These are phyloP conservation scores for Empis stercorea DNA, from an alignment of 2,888 invertebrate species.

Conservation along the genomic window DNA sequence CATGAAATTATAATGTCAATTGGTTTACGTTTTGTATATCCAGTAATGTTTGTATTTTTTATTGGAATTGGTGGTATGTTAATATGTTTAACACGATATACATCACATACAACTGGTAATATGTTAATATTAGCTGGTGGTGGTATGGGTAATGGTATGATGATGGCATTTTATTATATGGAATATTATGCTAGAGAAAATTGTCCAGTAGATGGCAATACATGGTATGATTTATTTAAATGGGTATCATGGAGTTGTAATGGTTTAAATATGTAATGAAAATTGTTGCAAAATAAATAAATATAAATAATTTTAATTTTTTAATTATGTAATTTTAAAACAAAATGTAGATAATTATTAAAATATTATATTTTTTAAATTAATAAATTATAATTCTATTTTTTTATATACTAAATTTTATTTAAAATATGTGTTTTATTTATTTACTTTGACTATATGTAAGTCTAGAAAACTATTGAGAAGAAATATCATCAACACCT, in stretches of 20 bases:
- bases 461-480: no score
- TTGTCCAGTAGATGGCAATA: slow-evolving; percentile 19
- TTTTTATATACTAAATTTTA: no score
- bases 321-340: no score
- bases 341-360: no score
- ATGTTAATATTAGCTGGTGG: slow-evolving; percentile 74
- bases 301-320: no score
- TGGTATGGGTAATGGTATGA: slow-evolving; percentile 57
- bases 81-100: slow-evolving; percentile 41
- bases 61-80: slow-evolving; percentile 48
- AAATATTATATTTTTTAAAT: no score
- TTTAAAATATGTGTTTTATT: no score
- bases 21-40: slow-evolving; percentile 76
- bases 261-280: slow-evolving; percentile 2
- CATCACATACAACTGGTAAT: slow-evolving; percentile 48
- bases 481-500: no score
- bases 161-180: slow-evolving; percentile 60
- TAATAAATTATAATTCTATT: no score
- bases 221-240: slow-evolving; percentile 34
- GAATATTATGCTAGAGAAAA: slow-evolving; percentile 43
- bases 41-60: slow-evolving; percentile 69
- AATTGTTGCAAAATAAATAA: no score
- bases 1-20: slow-evolving; percentile 78
- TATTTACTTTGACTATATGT: no score
- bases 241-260: slow-evolving; percentile 41